Evolutionary conservation across 1,140 invertebrate genomes (phyloP), one percentile per base, ranked within the genome.

Genomic region (Drosophila athabasca): DNA sequence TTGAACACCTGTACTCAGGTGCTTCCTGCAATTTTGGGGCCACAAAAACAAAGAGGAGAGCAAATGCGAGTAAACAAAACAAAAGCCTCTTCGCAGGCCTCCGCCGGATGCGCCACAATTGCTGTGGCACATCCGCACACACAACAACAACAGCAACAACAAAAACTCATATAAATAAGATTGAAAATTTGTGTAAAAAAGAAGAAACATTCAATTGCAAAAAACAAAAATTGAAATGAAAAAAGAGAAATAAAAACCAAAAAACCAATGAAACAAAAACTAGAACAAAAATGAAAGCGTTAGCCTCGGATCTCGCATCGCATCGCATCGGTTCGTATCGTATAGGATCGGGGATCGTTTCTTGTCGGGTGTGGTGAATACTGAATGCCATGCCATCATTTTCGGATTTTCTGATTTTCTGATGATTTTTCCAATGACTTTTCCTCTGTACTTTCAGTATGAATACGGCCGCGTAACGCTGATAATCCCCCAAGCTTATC

Each of bases 401-500:
- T 49, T 46, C 22, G 1, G 31, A 9, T 39, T 19, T 19, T 19
- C 17, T 19, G 17, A 19, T 19, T 19, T 49, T 46, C 22, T 31
- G 31, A 9, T 39, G 35, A 39, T 11, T 39, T 39, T 67, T 54
- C 70, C 76, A 60, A 72, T 83, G 17, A 54, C 92, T 92, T 84
- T 92, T 94, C 58, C 67, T 31, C 41, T 62, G 46, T 67, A 48
- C 59, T 57, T 95, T 83, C 93, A 94, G 70, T 92, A 92, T 64
- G 94, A 95, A 82, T 93, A 92, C 61, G 93, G 93, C 52, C 94
- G 92, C 80, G 93, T 94, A 50, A 95, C 94, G 54, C 92, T 97
- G 65, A 92, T 93, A 76, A 94, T 96, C 57, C 90, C 93, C 44
- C 94, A 96, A 92, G 95, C 94, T 13, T 95, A 94, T 88, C 94